These are phyloP conservation scores for Semotilus atromaculatus DNA, from an alignment of 2,797 vertebrate genomes.

Conservation along the genomic window DNA sequence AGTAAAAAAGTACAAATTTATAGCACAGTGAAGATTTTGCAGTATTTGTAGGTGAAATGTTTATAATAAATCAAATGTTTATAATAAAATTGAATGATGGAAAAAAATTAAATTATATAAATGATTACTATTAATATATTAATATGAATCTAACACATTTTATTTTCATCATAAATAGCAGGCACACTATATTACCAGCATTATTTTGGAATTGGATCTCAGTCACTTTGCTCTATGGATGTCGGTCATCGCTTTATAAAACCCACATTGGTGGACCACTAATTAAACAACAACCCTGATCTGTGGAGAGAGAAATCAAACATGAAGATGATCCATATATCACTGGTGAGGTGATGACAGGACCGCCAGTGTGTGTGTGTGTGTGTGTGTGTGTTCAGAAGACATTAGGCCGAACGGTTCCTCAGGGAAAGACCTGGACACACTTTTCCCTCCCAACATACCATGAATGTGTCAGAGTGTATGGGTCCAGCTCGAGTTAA, in stretches of 20 bases:
- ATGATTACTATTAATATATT: no score
- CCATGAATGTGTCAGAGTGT: slow-evolving; percentile 1
- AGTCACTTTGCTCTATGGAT: not conserved
- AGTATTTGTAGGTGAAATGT: no score
- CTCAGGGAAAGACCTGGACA: slow-evolving; percentile 19
- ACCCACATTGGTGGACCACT: not conserved
- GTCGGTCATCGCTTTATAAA: not conserved
- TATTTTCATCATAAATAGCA: not conserved
- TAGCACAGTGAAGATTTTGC: no score
- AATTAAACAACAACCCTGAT: slow-evolving; percentile 1
- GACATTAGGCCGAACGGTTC: slow-evolving; percentile 11
- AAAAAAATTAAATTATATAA: no score
- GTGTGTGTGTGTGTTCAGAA: not conserved
- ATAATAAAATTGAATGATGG: no score
- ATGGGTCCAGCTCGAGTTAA: slow-evolving; percentile 14
- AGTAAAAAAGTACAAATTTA: no score
- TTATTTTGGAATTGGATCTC: not conserved
- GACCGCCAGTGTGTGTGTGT: not conserved
- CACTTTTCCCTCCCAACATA: slow-evolving; percentile 2
- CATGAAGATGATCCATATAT: not conserved
- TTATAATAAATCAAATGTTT: no score
- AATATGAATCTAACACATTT: no score
- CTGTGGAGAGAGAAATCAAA: not conserved
- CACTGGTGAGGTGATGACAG: not conserved
- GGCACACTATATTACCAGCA: not conserved